A percentile compares a stretch with the other conserved stretches of the same genome.
Conservation (phyloP, 2,888 invertebrate genomes). For the Drosophila cyrtoloma region DNA sequence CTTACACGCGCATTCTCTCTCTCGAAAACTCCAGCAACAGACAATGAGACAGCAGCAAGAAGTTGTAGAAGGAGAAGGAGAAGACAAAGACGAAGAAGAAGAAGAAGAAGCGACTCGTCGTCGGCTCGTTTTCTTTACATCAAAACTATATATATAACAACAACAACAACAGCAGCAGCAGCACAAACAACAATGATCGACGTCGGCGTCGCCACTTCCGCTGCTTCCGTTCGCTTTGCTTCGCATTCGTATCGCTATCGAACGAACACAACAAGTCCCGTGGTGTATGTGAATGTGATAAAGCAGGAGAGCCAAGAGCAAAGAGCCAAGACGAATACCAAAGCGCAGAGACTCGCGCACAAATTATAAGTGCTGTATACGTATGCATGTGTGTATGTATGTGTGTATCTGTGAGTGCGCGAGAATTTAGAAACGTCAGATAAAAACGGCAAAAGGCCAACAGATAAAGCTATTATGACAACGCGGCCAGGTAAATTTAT, state of each 20-base stretch:
- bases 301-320: conserved; percentile 38
- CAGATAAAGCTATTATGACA: conserved; percentile 79
- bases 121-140: conserved; percentile 65
- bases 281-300: conserved; percentile 58
- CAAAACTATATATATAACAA: conserved; percentile 56
- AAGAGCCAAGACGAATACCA: conserved; percentile 5
- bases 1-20: conserved; percentile 76
- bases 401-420: conserved; percentile 16
- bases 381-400: background rate
- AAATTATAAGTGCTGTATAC: conserved; percentile 28
- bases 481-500: conserved; percentile 78
- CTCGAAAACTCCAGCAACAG: conserved; percentile 58
- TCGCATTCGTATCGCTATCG: conserved; percentile 57
- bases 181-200: conserved; percentile 66
- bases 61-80: conserved; percentile 39
- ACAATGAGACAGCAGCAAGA: conserved; percentile 54
- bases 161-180: conserved; percentile 41
- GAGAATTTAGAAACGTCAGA: conserved; percentile 36
- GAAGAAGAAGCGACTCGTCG: conserved; percentile 35
- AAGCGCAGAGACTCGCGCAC: conserved; percentile 18
- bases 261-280: conserved; percentile 40
- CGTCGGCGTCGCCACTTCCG: conserved; percentile 73
- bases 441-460: conserved; percentile 47
- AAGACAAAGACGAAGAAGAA: conserved; percentile 23
- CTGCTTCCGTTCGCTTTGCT: conserved; percentile 77